A percentile compares a stretch with the other conserved stretches of the same genome.
Evolutionary conservation across 2,797 vertebrate species (phyloP).

Genomic region (Geotrypetes seraphini): DNA sequence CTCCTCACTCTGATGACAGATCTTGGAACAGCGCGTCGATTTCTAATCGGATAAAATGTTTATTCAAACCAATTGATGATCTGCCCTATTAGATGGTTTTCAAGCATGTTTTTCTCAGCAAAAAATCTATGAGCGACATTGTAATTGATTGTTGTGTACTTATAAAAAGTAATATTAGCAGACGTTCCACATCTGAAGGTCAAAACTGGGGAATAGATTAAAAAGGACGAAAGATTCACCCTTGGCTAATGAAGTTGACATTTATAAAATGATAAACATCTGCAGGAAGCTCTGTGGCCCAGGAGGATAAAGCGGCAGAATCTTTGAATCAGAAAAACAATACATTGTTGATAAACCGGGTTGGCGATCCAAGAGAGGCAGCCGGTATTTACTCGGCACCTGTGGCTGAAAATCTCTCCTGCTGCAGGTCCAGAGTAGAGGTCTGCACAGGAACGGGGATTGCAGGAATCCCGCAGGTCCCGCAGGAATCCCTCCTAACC

Average conservation of each 20-base stretch:
- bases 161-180: not conserved
- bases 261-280: too few relatives aligned
- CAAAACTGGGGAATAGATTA: slow-evolving; percentile 14
- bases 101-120: slow-evolving; percentile 20
- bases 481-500: too few relatives aligned
- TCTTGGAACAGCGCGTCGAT: not conserved
- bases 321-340: too few relatives aligned
- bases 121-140: slow-evolving; percentile 20
- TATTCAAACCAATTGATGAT: slow-evolving; percentile 33
- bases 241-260: slow-evolving; percentile 23
- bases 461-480: too few relatives aligned
- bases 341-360: too few relatives aligned
- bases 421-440: too few relatives aligned
- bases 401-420: too few relatives aligned
- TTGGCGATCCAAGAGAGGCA: too few relatives aligned
- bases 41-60: slow-evolving; percentile 31
- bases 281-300: too few relatives aligned
- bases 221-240: slow-evolving; percentile 9
- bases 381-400: too few relatives aligned
- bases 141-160: slow-evolving; percentile 4
- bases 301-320: too few relatives aligned
- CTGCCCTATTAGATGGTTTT: slow-evolving; percentile 26
- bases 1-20: not conserved
- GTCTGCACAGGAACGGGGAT: too few relatives aligned
- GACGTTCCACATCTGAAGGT: slow-evolving; percentile 24